Conservation (phyloP, 2,888 invertebrate species). For the Meiosimyza platycephala region DNA sequence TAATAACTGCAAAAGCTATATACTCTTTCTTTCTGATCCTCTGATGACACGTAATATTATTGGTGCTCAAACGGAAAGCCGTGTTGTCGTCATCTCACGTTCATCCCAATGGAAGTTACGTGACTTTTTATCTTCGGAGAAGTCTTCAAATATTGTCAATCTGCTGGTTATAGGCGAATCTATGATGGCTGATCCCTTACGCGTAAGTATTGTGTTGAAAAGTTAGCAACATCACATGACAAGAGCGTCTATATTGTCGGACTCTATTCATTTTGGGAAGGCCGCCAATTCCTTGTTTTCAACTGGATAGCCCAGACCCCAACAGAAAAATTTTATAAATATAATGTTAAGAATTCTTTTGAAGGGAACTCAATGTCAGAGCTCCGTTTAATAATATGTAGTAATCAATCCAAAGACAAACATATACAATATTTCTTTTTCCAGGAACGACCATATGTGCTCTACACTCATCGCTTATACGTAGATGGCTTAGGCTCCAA, state of each 20-base stretch:
- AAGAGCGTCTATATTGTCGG: no score
- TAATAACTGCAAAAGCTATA: slow-evolving; percentile 73
- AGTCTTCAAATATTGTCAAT: slow-evolving; percentile 77
- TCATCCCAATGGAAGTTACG: slow-evolving; percentile 82
- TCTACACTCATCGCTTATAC: slow-evolving; percentile 81
- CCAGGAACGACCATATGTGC: slow-evolving; percentile 76
- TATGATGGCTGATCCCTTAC: slow-evolving; percentile 69
- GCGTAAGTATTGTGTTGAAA: slow-evolving; percentile 62
- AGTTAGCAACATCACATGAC: no score
- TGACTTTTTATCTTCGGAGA: slow-evolving; percentile 74
- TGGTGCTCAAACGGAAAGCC: slow-evolving; percentile 73
- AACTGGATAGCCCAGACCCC: no score
- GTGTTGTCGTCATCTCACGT: slow-evolving; percentile 76
- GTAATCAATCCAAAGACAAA: neutral
- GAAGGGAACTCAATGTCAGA: no score
- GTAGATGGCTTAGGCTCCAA: slow-evolving; percentile 81
- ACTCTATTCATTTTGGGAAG: no score
- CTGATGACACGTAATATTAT: slow-evolving; percentile 71
- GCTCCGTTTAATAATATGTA: neutral
- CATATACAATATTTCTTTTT: neutral
- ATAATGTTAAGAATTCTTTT: no score
- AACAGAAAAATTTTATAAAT: no score
- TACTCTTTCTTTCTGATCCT: slow-evolving; percentile 77
- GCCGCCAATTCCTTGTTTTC: no score
- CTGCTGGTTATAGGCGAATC: slow-evolving; percentile 78